Evolutionary conservation across 2,888 invertebrate genomes (phyloP).

Genomic region (Tetanocera ferruginea): DNA sequence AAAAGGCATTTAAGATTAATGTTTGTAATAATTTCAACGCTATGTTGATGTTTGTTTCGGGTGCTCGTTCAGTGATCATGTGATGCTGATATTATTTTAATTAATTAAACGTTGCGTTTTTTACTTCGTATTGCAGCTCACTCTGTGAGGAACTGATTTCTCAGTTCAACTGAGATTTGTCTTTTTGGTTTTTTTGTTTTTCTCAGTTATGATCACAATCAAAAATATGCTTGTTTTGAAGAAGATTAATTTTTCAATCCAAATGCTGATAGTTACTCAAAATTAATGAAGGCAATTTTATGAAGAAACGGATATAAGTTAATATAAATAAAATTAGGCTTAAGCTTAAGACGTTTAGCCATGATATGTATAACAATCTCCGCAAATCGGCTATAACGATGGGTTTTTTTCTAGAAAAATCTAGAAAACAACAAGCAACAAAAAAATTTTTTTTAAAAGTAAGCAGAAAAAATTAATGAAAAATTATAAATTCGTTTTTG

Average conservation of each 20-base stretch:
- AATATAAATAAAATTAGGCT: too few species aligned
- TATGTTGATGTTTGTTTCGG: constrained; percentile 33
- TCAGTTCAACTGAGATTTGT: not conserved
- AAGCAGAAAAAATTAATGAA: too few species aligned
- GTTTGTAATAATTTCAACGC: constrained; percentile 66
- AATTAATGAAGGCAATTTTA: too few species aligned
- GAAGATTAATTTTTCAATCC: not conserved
- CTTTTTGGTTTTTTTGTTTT: not conserved
- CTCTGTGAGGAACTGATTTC: not conserved
- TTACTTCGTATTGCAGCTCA: not conserved
- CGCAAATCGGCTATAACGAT: too few species aligned
- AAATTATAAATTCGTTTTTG: too few species aligned
- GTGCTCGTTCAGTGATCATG: constrained; percentile 12
- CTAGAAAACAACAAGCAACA: too few species aligned
- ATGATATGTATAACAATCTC: not conserved
- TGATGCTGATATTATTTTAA: constrained; percentile 20
- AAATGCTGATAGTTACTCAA: not conserved
- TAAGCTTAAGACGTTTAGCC: too few species aligned
- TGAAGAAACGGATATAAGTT: too few species aligned
- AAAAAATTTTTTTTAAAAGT: too few species aligned
- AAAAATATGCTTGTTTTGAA: not conserved
- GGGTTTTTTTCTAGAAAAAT: too few species aligned
- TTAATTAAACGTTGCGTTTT: constrained; percentile 39
- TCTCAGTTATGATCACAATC: constrained; percentile 5
- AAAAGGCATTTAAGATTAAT: constrained; percentile 59